Evolutionary conservation across 2,113 vertebrate species (phyloP).

Genomic region (Mixornis gularis): DNA sequence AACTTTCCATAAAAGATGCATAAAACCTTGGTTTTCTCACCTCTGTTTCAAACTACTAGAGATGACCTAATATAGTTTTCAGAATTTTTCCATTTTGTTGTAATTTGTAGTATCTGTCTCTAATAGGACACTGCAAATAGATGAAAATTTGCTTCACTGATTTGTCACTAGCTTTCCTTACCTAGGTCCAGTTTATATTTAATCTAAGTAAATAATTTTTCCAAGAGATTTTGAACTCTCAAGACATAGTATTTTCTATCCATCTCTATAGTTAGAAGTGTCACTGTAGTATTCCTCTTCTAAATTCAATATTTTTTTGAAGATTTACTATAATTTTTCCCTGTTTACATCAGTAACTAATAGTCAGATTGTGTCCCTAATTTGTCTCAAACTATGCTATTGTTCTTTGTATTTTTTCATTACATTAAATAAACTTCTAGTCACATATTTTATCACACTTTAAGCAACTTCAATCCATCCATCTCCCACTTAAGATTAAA

Average conservation of each 20-base stretch:
- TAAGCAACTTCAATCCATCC: not conserved
- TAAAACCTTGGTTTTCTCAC: not conserved
- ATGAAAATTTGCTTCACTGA: not conserved
- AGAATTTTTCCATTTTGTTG: not conserved
- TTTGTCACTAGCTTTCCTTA: not conserved
- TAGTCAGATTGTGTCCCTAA: not conserved
- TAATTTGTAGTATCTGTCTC: not conserved
- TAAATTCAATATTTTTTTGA: not conserved
- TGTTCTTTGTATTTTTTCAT: not conserved
- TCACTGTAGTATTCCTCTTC: not conserved
- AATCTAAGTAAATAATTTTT: not conserved
- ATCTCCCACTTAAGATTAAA: not conserved
- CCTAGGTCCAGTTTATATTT: not conserved
- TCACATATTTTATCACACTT: not conserved
- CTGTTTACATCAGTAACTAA: not conserved
- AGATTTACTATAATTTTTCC: not conserved
- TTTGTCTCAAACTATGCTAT: not conserved
- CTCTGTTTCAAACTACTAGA: not conserved
- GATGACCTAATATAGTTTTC: not conserved
- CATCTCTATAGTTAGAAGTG: not conserved
- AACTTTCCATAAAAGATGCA: not conserved
- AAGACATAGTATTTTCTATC: not conserved
- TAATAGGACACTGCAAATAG: not conserved
- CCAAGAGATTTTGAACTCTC: not conserved
- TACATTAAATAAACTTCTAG: not conserved